Evolutionary conservation across 1,140 invertebrate species (phyloP).

Genomic region (Papilio dardanus): DNA sequence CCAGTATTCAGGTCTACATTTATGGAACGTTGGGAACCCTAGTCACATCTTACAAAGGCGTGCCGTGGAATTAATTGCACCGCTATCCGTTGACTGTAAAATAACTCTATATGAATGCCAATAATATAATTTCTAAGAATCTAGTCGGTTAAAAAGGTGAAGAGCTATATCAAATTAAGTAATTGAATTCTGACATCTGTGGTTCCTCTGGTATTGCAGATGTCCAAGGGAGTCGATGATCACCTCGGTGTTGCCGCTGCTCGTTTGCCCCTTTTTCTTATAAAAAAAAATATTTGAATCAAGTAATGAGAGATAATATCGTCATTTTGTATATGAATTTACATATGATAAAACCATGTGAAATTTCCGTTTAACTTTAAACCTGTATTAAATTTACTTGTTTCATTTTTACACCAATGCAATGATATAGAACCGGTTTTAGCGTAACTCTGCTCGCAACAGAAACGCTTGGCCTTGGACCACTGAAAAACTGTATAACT

Average conservation of each 20-base stretch:
- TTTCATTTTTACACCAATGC: conserved; percentile 37
- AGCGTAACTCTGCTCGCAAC: conserved; percentile 22
- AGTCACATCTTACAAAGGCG: neutral
- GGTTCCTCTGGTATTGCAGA: too few species aligned
- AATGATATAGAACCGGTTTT: conserved; percentile 32
- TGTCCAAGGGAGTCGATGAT: too few species aligned
- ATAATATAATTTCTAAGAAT: neutral
- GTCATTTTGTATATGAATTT: neutral
- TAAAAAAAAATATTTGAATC: neutral
- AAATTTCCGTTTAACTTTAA: neutral
- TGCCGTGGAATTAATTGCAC: conserved; percentile 4
- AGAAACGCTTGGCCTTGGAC: neutral
- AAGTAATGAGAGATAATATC: neutral
- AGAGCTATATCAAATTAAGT: too few species aligned
- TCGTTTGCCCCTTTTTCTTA: too few species aligned
- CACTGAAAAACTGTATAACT: conserved; percentile 23
- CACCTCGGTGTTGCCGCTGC: too few species aligned
- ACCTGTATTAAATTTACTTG: conserved; percentile 25
- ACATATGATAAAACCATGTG: neutral
- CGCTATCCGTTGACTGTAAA: neutral
- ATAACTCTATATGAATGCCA: neutral
- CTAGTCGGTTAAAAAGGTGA: neutral
- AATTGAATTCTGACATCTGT: too few species aligned
- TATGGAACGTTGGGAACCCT: neutral
- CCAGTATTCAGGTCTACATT: neutral